A percentile compares a stretch with the other conserved stretches of the same genome.
Conservation (phyloP, 2,113 vertebrate genomes). For the Gnathonemus longibarbis region DNA sequence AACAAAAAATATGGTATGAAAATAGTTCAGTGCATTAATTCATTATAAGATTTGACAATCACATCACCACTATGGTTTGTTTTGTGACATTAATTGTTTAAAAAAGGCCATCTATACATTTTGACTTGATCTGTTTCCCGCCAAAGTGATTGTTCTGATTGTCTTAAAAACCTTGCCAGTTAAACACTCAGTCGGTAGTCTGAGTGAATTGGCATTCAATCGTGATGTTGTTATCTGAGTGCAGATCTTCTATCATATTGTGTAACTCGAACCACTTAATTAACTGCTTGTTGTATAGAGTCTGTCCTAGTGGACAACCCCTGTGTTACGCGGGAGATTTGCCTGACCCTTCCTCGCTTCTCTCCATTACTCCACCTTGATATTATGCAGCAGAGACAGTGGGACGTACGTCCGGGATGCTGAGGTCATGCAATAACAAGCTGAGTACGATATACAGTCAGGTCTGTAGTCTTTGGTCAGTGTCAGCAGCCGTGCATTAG, state of each 20-base stretch:
- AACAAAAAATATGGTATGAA: not conserved
- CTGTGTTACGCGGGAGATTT: not conserved
- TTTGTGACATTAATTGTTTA: slow-evolving; percentile 1
- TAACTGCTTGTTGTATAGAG: not conserved
- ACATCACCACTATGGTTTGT: not conserved
- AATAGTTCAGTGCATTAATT: not conserved
- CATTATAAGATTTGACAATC: not conserved
- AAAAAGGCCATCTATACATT: not conserved
- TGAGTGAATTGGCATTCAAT: not conserved
- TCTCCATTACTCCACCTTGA: not conserved
- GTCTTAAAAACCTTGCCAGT: not conserved
- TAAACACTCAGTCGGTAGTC: not conserved
- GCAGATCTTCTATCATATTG: not conserved
- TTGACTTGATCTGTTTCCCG: slow-evolving; percentile 6
- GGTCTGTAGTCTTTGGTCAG: not conserved
- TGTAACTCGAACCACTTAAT: not conserved
- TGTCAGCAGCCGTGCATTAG: not conserved
- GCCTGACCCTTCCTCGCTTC: not conserved
- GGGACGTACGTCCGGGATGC: not conserved
- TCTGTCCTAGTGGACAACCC: not conserved
- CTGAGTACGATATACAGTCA: not conserved
- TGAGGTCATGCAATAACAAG: not conserved
- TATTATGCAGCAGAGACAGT: not conserved
- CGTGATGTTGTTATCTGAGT: not conserved
- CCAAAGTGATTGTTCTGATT: not conserved